Conservation (phyloP, 1,140 invertebrate species). For the Yoshiicerus persimilis region DNA sequence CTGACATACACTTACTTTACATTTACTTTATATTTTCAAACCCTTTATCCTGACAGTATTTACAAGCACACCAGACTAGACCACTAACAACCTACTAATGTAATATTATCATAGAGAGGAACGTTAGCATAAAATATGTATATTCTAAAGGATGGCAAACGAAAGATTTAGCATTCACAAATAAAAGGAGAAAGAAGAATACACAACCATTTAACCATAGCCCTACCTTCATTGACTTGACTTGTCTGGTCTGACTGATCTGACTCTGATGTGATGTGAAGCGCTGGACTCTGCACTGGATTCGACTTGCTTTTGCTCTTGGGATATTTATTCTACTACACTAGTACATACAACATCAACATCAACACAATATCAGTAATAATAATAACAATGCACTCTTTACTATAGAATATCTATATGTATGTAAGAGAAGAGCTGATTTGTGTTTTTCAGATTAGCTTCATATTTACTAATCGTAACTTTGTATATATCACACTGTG, state of each 20-base stretch:
- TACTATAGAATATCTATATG: no score
- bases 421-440: neutral
- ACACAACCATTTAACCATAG: neutral
- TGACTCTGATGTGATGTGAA: neutral
- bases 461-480: neutral
- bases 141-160: neutral
- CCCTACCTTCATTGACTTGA: slow-evolving; percentile 5
- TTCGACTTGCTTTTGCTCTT: neutral
- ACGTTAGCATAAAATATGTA: no score
- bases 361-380: neutral
- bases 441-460: neutral
- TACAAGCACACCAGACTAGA: neutral
- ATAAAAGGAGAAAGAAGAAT: neutral
- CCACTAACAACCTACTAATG: neutral
- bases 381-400: no score
- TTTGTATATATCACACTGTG: neutral
- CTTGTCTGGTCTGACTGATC: neutral
- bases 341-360: neutral
- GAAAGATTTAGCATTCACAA: neutral
- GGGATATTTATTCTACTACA: neutral
- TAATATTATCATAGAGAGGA: neutral
- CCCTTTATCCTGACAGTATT: neutral
- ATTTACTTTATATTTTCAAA: neutral
- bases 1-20: neutral
- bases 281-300: neutral